phyloP scores from a whole-genome alignment of 2,113 vertebrate genomes.

The Calidris pugnax region DNA sequence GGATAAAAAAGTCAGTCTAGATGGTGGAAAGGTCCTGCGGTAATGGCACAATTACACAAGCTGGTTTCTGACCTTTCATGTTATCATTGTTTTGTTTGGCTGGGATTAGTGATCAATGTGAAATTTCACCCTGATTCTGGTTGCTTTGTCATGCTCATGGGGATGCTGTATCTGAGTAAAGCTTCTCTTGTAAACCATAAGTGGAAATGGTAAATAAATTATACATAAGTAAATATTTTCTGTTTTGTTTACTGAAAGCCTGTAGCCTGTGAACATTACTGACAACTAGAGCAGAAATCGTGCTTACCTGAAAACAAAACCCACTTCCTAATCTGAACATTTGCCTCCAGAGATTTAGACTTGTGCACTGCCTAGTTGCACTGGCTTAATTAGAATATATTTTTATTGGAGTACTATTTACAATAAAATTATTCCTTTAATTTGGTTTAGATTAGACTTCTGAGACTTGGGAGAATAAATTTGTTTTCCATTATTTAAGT shows the following conservation, averaged over 20 bases:
- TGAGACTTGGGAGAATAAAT: background rate
- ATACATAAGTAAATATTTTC: constrained; percentile 44
- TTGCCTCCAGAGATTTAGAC: background rate
- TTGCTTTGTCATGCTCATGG: constrained; percentile 6
- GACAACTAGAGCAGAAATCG: constrained; percentile 28
- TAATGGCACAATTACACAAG: background rate
- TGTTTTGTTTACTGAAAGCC: background rate
- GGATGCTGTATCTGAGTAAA: background rate
- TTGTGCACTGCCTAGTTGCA: background rate
- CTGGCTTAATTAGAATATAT: constrained; percentile 22
- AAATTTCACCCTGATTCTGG: background rate
- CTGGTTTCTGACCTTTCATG: constrained; percentile 35
- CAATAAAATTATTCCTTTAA: constrained; percentile 33
- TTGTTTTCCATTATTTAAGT: constrained; percentile 3
- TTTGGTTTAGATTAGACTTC: constrained; percentile 5
- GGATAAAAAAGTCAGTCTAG: background rate
- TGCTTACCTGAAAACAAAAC: background rate
- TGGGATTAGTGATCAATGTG: constrained; percentile 31
- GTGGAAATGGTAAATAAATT: constrained; percentile 67
- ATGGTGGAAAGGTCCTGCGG: background rate
- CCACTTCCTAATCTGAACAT: background rate
- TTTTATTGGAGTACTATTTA: constrained; percentile 10
- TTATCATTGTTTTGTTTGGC: constrained; percentile 5
- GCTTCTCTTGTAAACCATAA: constrained; percentile 24
- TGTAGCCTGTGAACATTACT: background rate